Evolutionary conservation across 2,888 invertebrate genomes (phyloP).

Genomic region (Habroteleia sp.): DNA sequence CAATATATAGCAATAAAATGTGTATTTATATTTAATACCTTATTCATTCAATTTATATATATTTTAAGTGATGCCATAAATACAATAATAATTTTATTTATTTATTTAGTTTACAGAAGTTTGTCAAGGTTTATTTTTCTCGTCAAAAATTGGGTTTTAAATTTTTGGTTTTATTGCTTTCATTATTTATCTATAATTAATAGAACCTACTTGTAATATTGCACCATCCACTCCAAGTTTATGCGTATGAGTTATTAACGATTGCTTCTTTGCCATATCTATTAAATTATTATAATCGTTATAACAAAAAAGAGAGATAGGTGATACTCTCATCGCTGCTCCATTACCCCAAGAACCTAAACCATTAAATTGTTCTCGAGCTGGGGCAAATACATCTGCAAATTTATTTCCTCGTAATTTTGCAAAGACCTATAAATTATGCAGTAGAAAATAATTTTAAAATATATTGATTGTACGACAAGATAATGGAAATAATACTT

Average conservation of each 20-base stretch:
- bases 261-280: slow-evolving; percentile 81
- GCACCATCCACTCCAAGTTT: slow-evolving; percentile 83
- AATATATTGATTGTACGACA: no score
- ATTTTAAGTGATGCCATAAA: no score
- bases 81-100: no score
- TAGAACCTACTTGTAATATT: slow-evolving; percentile 82
- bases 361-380: slow-evolving; percentile 85
- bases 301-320: slow-evolving; percentile 85
- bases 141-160: no score
- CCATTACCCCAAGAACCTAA: slow-evolving; percentile 90
- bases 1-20: no score
- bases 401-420: slow-evolving; percentile 83
- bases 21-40: no score
- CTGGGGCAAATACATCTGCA: slow-evolving; percentile 84
- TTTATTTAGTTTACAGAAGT: no score
- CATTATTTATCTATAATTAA: no score
- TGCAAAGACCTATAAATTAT: slow-evolving; percentile 81
- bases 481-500: no score
- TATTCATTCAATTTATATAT: no score
- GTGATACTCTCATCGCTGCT: slow-evolving; percentile 88
- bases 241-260: slow-evolving; percentile 86
- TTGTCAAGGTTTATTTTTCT: no score
- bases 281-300: slow-evolving; percentile 82
- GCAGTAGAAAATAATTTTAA: neutral
- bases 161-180: no score